Conservation (phyloP, 2,113 vertebrate species). For the Sterna hirundo region DNA sequence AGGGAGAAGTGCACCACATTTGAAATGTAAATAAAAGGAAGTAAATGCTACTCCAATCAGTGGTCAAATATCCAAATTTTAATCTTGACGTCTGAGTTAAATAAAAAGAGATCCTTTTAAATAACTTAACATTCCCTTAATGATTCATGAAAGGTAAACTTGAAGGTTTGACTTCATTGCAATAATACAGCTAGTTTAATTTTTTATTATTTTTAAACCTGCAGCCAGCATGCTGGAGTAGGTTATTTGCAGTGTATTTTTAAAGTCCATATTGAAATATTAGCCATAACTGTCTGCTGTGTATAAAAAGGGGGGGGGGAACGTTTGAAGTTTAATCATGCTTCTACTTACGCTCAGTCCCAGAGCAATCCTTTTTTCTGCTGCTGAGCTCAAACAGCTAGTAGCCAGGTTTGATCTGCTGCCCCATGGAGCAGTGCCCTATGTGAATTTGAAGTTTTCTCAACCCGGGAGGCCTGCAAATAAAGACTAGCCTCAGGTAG, state of each 20-base stretch:
- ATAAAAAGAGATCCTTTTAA: slow-evolving; percentile 10
- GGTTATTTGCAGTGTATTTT: slow-evolving; percentile 72
- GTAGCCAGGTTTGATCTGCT: slow-evolving; percentile 90
- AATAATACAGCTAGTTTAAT: slow-evolving; percentile 6
- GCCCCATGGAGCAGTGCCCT: slow-evolving; percentile 82
- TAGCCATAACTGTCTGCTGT: slow-evolving; percentile 70
- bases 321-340: slow-evolving; percentile 85
- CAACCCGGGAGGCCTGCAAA: slow-evolving; percentile 75
- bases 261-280: slow-evolving; percentile 69
- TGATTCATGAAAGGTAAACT: slow-evolving; percentile 23
- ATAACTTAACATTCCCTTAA: slow-evolving; percentile 13
- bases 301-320: slow-evolving; percentile 51
- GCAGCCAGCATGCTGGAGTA: not conserved
- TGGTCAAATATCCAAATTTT: not conserved
- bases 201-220: slow-evolving; percentile 35
- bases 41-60: not conserved
- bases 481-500: slow-evolving; percentile 75
- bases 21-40: not conserved
- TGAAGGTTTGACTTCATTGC: slow-evolving; percentile 3
- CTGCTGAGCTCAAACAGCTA: slow-evolving; percentile 84
- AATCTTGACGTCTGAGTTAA: not conserved
- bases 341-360: slow-evolving; percentile 79
- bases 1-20: not conserved
- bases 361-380: slow-evolving; percentile 87
- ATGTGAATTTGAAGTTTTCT: slow-evolving; percentile 80